Base-by-base conservation (phyloP, 2,888 invertebrate species). In the Isotomurus palustris region DNA sequence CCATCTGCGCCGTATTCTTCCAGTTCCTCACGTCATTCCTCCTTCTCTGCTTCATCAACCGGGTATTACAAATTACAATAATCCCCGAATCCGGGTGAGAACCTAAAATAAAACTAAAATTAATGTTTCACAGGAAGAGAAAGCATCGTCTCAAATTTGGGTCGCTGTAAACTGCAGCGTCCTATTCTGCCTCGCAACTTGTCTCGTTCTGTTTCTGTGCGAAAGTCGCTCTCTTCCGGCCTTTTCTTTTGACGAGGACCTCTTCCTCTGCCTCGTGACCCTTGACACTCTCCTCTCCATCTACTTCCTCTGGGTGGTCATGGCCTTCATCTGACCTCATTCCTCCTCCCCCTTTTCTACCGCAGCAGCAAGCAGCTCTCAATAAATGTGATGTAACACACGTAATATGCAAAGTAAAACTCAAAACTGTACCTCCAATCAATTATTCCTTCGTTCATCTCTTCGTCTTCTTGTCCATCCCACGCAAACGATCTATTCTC, bases 291-390 rank as follows among this genome's bases (percentile, higher is more conserved):
- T 66, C 17, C 62, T 66, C 6, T 62, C 66, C 53, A 66, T 62
- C 38, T 66, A 66, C 48, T 66, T 66, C 52, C 60, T 66, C 17
- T 66, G 62, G 62, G 58, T 66, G 27, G 66, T 66, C 17, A 62
- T 66, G 62, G 66, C 66, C 28, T 66, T 66, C 53, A 66, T 66
- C 56, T 65, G 58, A 64, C 43, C 14, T 53, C 47, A 45, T 36
- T n/a, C n/a, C n/a, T n/a, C n/a, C n/a, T n/a, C n/a, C n/a, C n/a
- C n/a, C n/a, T n/a, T n/a, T n/a, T n/a, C n/a, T n/a, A n/a, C n/a
- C n/a, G n/a, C n/a, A n/a, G n/a, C n/a, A n/a, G n/a, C n/a, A n/a
- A n/a, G n/a, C n/a, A n/a, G n/a, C n/a, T n/a, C n/a, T n/a, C n/a
- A n/a, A n/a, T n/a, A n/a, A n/a, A n/a, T n/a, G n/a, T n/a, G n/a